phyloP scores from a whole-genome alignment of 1,140 invertebrate species.

The Calephelis nemesis region DNA sequence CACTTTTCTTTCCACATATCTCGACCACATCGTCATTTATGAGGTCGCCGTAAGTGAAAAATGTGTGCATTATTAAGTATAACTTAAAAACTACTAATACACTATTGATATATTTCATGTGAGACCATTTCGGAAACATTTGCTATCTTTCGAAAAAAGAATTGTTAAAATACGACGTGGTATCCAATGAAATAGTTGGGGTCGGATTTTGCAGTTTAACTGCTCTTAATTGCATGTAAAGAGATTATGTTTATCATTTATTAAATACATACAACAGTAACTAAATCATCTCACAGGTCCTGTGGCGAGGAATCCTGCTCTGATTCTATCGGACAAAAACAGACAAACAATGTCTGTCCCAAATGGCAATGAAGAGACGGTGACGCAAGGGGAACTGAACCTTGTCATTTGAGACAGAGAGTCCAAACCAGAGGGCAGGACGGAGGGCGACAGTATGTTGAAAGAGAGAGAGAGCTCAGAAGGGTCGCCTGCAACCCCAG shows the following conservation, averaged over 20 bases:
- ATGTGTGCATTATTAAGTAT: too few relatives aligned
- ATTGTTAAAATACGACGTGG: too few relatives aligned
- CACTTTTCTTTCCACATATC: too few relatives aligned
- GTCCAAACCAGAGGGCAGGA: conserved; percentile 46
- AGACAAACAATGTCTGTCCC: conserved; percentile 48
- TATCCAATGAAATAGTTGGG: too few relatives aligned
- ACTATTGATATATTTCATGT: too few relatives aligned
- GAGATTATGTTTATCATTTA: neutral
- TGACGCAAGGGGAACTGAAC: conserved; percentile 45
- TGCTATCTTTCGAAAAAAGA: too few relatives aligned
- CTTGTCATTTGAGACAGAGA: conserved; percentile 68
- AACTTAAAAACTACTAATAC: too few relatives aligned
- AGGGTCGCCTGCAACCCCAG: conserved; percentile 61
- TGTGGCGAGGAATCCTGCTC: conserved; percentile 35
- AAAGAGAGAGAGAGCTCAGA: conserved; percentile 72
- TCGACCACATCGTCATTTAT: too few relatives aligned
- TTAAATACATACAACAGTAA: neutral
- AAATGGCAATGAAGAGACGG: conserved; percentile 36
- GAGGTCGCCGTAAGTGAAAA: too few relatives aligned
- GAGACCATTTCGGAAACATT: too few relatives aligned
- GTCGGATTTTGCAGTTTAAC: too few relatives aligned
- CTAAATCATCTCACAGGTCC: conserved; percentile 23
- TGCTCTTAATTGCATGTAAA: too few relatives aligned
- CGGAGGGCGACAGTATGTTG: conserved; percentile 61
- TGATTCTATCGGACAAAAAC: conserved; percentile 38